Evolutionary conservation across 2,888 invertebrate genomes (phyloP), one percentile per base, ranked within the genome.

Genomic region (Eucera pruinosa): DNA sequence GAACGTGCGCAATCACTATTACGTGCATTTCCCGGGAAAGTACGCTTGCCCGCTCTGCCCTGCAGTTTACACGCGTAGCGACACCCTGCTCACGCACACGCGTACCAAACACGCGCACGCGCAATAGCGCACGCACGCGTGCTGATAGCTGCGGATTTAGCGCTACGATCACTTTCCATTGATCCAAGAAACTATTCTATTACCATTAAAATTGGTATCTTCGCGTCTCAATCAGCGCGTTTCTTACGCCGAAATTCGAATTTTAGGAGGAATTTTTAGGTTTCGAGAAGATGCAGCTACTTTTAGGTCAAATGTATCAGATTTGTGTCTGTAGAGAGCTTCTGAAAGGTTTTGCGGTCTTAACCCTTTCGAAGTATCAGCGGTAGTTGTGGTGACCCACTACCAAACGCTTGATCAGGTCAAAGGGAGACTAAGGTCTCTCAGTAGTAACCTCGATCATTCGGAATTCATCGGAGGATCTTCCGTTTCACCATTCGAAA

Each of bases 1-100:
- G 92, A 94, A 94, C 91, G 94, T 94, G 78, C 93, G 94, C 86
- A 94, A 94, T 91, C 94, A 94, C 90, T 94, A 94, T 92, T 94
- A 94, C 90, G 94, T 94, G 83, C 94, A 94, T 90, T 94, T 94
- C 88, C 94, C 94, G 81, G 94, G 94, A 82, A 94, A 94, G 87
- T 94, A 94, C 88, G 93, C 94, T 85, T 94, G 94, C 90, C 90
- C 93, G 81, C 93, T 94, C 88, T 94, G 94, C 90, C 94, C 94
- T 71, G 94, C 94, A 76, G 94, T 94, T 82, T 94, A 94, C 90
- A 94, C 94, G 81, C 93, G 94, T 78, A 94, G 94, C 91, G 94
- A 94, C 87, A 94, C 94, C 47, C 92, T 94, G 84, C 92, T 94
- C 80, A 92, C 94, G 86, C 94, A 94, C 88, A 94, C 94, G 93